phyloP scores from a whole-genome alignment of 2,113 vertebrate genomes.

The Oriolus oriolus region DNA sequence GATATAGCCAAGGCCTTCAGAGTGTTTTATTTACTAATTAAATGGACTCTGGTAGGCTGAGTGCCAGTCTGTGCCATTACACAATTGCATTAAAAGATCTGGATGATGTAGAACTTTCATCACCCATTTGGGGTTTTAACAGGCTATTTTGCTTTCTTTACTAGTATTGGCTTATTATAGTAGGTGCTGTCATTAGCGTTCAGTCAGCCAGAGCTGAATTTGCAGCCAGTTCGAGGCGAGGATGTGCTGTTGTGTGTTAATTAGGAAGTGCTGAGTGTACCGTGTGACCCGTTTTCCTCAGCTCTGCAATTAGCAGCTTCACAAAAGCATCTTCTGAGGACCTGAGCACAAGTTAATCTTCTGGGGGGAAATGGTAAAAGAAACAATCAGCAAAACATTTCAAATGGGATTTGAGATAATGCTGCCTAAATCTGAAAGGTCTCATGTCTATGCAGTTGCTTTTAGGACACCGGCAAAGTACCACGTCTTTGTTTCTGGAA shows the following conservation, averaged over 20 bases:
- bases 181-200: constrained; percentile 5
- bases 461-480: not conserved
- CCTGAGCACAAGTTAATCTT: constrained; percentile 56
- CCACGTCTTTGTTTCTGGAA: not conserved
- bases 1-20: not conserved
- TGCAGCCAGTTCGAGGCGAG: not conserved
- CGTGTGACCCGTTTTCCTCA: constrained; percentile 52
- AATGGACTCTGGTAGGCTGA: not conserved
- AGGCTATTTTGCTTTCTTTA: not conserved
- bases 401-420: constrained; percentile 49
- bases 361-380: constrained; percentile 39
- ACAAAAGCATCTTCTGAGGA: constrained; percentile 58
- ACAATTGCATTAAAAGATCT: constrained; percentile 19
- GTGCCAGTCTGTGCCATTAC: constrained; percentile 17
- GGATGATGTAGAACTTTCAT: not conserved
- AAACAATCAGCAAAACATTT: constrained; percentile 64
- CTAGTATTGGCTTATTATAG: constrained; percentile 5
- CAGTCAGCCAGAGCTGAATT: constrained; percentile 11
- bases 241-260: constrained; percentile 53
- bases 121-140: constrained; percentile 43
- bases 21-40: constrained; percentile 47
- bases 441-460: not conserved
- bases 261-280: constrained; percentile 56
- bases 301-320: constrained; percentile 67
- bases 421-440: constrained; percentile 28